Percentiles rank a stretch among this genome's conserved stretches.
phyloP scores from a whole-genome alignment of 2,888 invertebrate species.

The Ptilodon capucinus region DNA sequence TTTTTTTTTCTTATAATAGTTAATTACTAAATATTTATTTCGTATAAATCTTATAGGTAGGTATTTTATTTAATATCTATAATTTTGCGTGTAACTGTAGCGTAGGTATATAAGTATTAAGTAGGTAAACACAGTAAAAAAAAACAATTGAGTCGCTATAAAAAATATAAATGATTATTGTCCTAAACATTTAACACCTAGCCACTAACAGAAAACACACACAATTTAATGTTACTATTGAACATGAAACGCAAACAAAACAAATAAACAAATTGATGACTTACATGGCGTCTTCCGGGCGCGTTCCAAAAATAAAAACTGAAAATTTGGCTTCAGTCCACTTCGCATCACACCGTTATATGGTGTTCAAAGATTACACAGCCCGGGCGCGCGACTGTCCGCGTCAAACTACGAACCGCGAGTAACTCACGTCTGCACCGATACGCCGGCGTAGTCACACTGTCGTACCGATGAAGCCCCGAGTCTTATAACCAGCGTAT shows the following conservation, averaged over 20 bases:
- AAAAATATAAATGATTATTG: too few species aligned
- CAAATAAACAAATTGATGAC: neutral
- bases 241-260: neutral
- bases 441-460: neutral
- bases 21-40: too few species aligned
- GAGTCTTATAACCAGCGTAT: neutral
- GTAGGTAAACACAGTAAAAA: too few species aligned
- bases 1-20: too few species aligned
- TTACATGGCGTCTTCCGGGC: neutral
- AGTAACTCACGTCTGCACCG: neutral
- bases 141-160: too few species aligned
- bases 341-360: neutral
- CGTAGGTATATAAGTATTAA: too few species aligned
- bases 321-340: conserved; percentile 3
- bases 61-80: too few species aligned
- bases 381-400: neutral
- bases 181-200: too few species aligned
- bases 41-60: too few species aligned
- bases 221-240: too few species aligned
- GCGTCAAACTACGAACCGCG: neutral
- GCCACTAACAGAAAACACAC: too few species aligned
- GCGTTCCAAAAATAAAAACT: conserved; percentile 4
- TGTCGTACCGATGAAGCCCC: neutral
- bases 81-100: too few species aligned
- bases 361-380: neutral